Evolutionary conservation across 2,888 invertebrate species (phyloP).

Genomic region (Erannis defoliaria): DNA sequence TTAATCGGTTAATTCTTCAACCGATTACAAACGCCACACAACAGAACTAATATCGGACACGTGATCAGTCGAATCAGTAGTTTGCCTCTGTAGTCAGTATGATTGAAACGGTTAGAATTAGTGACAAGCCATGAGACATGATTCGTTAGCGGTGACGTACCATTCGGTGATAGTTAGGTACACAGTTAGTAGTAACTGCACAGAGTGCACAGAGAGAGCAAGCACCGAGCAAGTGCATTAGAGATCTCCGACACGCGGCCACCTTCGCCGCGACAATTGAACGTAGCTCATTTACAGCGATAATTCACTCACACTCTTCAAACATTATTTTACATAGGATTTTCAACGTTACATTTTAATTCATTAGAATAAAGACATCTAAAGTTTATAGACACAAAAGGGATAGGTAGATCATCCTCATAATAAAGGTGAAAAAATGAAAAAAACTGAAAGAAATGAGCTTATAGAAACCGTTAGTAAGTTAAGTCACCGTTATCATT

Average conservation of each 20-base stretch:
- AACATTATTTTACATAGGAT: slow-evolving; percentile 7
- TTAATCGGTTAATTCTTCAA: slow-evolving; percentile 9
- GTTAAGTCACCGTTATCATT: not conserved
- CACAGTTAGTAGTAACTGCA: slow-evolving; percentile 54
- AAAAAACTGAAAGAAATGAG: not conserved
- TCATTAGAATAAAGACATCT: too few relatives aligned
- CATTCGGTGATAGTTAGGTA: slow-evolving; percentile 46
- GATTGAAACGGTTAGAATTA: slow-evolving; percentile 58
- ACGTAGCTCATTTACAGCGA: slow-evolving; percentile 63
- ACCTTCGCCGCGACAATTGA: slow-evolving; percentile 50
- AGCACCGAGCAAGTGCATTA: slow-evolving; percentile 60
- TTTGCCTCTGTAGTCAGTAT: slow-evolving; percentile 54
- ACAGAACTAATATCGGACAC: not conserved
- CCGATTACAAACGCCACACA: slow-evolving; percentile 13
- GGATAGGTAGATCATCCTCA: not conserved
- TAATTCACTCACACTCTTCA: slow-evolving; percentile 23
- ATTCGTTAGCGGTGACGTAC: slow-evolving; percentile 62
- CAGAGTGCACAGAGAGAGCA: slow-evolving; percentile 63
- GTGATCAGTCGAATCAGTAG: slow-evolving; percentile 37
- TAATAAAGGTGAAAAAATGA: not conserved
- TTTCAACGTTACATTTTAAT: too few relatives aligned
- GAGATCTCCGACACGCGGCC: slow-evolving; percentile 30
- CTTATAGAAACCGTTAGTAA: not conserved
- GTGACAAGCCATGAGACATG: slow-evolving; percentile 71
- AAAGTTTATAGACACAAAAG: too few relatives aligned